A percentile compares a stretch with the other conserved stretches of the same genome.
phyloP scores from a whole-genome alignment of 2,797 vertebrate genomes.

The Eurystomus glaucurus region DNA sequence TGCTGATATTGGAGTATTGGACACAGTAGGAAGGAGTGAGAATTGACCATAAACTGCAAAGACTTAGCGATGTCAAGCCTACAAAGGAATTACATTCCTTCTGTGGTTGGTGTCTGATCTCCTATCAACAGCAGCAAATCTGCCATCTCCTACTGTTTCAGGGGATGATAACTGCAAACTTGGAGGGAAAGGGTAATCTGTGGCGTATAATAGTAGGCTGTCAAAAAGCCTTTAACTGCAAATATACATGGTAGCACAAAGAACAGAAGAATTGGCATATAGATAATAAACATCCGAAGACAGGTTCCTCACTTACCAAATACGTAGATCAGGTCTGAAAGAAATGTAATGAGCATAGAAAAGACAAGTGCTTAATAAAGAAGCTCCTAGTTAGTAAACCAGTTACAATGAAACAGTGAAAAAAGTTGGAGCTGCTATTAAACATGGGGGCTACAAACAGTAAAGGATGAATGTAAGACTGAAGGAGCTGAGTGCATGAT shows the following conservation, averaged over 20 bases:
- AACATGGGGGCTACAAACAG: neutral
- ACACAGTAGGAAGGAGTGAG: slow-evolving; percentile 45
- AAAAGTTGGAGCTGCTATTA: neutral
- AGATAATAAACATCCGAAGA: slow-evolving; percentile 4
- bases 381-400: neutral
- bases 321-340: neutral
- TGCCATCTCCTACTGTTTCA: slow-evolving; percentile 42
- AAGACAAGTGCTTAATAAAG: neutral
- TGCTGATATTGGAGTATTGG: slow-evolving; percentile 31
- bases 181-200: slow-evolving; percentile 50
- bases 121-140: slow-evolving; percentile 50
- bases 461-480: neutral
- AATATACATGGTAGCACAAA: neutral
- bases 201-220: slow-evolving; percentile 38
- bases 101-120: slow-evolving; percentile 56
- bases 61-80: slow-evolving; percentile 28
- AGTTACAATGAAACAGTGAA: neutral
- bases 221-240: slow-evolving; percentile 32
- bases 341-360: neutral
- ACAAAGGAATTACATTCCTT: slow-evolving; percentile 57
- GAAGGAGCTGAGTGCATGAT: neutral
- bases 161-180: slow-evolving; percentile 51
- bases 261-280: neutral
- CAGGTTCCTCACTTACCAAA: neutral
- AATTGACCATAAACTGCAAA: slow-evolving; percentile 52